A percentile compares a stretch with the other conserved stretches of the same genome.
Evolutionary conservation across 1,140 invertebrate species (phyloP).

Genomic region (Cherax quadricarinatus): DNA sequence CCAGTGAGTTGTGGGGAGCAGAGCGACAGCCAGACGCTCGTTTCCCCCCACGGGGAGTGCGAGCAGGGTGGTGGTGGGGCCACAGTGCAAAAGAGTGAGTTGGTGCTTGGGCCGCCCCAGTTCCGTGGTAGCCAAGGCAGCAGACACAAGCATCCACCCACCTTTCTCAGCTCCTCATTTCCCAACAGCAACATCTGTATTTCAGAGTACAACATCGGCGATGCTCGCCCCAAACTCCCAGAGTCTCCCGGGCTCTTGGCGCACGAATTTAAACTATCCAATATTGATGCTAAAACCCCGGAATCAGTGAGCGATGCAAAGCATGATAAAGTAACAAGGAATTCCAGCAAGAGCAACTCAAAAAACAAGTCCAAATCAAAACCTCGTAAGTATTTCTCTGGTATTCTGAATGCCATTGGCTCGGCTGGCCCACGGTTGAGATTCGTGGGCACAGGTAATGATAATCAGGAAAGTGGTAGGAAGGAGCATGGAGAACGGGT

Average conservation of each 20-base stretch:
- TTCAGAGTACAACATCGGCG: constrained; percentile 57
- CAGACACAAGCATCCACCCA: not conserved
- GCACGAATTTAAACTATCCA: constrained; percentile 16
- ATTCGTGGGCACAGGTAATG: not conserved
- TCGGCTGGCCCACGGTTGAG: constrained; percentile 53
- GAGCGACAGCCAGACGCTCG: not conserved
- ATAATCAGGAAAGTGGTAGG: constrained; percentile 1
- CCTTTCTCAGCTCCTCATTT: constrained; percentile 29
- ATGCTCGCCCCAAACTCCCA: not conserved
- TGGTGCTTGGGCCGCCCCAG: constrained; percentile 34
- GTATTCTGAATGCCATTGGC: constrained; percentile 52
- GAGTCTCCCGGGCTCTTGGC: constrained; percentile 5
- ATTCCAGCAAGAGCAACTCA: not conserved
- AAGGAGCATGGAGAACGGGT: not conserved
- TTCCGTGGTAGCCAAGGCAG: not conserved
- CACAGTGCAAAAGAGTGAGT: constrained; percentile 34
- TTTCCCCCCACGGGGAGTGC: not conserved
- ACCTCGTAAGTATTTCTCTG: constrained; percentile 57
- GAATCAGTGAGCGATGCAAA: not conserved
- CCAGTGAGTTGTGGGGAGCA: constrained; percentile 21
- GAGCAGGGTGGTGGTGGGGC: not conserved
- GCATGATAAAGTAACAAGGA: not conserved
- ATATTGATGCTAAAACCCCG: not conserved
- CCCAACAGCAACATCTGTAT: constrained; percentile 46
- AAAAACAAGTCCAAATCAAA: constrained; percentile 41